These are phyloP conservation scores for Chironomus tepperi DNA, from an alignment of 1,140 invertebrate species.

Conservation along the genomic window DNA sequence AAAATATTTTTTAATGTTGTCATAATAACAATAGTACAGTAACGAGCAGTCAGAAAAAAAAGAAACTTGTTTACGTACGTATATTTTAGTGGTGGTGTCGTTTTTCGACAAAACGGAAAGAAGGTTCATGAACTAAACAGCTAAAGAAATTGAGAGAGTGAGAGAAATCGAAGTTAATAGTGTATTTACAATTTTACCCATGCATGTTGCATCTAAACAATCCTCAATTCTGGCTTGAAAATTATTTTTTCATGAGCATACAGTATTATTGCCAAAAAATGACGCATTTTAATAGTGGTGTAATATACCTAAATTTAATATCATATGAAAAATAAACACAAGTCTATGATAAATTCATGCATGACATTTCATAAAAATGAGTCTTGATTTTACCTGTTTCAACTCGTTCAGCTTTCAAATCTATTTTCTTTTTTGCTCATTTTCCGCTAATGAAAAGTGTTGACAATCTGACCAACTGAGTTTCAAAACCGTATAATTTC, in stretches of 20 bases:
- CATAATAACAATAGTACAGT: background rate
- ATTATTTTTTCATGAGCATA: background rate
- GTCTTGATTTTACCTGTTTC: background rate
- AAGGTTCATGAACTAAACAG: background rate
- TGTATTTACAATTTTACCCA: background rate
- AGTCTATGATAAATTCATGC: constrained; percentile 1
- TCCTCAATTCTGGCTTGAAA: background rate
- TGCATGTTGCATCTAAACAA: too few species aligned
- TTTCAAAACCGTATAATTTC: too few species aligned
- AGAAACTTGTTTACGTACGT: background rate
- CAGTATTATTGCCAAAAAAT: background rate
- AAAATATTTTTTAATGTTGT: too few species aligned
- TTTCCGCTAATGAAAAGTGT: too few species aligned
- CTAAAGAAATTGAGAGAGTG: background rate
- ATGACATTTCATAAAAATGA: background rate
- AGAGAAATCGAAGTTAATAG: background rate
- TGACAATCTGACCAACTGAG: too few species aligned
- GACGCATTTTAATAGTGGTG: background rate
- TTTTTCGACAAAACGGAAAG: background rate
- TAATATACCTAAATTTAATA: background rate
- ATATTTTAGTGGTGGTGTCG: background rate
- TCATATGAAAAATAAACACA: background rate
- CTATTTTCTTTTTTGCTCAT: background rate
- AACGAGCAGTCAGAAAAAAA: background rate
- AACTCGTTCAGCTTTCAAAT: background rate